A percentile compares a stretch with the other conserved stretches of the same genome.
phyloP scores from a whole-genome alignment of 2,113 vertebrate genomes.

The Sinocyclocheilus maitianheensis region DNA sequence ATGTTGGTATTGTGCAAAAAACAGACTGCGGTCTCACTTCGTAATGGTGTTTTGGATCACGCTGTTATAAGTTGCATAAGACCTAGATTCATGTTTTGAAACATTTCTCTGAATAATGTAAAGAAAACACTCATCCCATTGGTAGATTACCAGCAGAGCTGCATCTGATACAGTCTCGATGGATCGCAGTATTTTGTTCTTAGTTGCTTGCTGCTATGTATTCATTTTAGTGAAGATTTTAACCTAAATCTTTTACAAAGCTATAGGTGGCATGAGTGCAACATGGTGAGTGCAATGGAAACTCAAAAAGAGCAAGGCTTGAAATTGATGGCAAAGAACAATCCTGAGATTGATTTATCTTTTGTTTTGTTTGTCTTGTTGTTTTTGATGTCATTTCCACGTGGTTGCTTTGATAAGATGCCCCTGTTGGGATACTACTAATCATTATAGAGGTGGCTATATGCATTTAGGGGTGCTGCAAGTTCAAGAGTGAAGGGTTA shows the following conservation, averaged over 20 bases:
- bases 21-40: conserved; percentile 20
- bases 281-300: conserved; percentile 47
- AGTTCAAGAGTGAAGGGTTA: conserved; percentile 1
- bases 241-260: conserved; percentile 41
- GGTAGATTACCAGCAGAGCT: conserved; percentile 31
- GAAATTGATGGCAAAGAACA: conserved; percentile 66
- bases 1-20: conserved; percentile 37
- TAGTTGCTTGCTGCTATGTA: conserved; percentile 61
- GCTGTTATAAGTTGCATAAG: conserved; percentile 7
- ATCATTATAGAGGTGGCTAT: background rate
- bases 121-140: conserved; percentile 5
- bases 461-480: background rate
- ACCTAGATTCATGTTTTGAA: conserved; percentile 4
- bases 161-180: conserved; percentile 46
- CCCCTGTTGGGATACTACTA: conserved; percentile 25
- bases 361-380: conserved; percentile 31
- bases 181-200: conserved; percentile 51
- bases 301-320: conserved; percentile 44
- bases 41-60: conserved; percentile 45
- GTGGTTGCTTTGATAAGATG: conserved; percentile 63
- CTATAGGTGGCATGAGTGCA: conserved; percentile 40
- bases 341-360: conserved; percentile 61
- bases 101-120: conserved; percentile 25
- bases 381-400: conserved; percentile 49
- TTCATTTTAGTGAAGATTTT: conserved; percentile 50